These are phyloP conservation scores for Abramis brama DNA, from an alignment of 2,113 vertebrate species.

Conservation along the genomic window DNA sequence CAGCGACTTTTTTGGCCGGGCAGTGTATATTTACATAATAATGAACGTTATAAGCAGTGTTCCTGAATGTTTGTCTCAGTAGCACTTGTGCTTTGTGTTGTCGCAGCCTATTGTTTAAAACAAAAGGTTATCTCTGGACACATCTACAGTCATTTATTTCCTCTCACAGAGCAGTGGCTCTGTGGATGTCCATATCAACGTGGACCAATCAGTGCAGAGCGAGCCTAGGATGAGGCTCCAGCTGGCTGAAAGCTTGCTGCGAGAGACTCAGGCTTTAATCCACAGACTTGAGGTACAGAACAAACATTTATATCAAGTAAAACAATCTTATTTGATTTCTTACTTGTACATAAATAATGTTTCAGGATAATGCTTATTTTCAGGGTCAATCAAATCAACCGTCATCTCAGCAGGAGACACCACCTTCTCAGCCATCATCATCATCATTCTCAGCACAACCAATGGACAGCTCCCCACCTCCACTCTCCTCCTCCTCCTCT, in stretches of 20 bases:
- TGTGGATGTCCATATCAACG: constrained; percentile 89
- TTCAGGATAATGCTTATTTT: neutral
- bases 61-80: neutral
- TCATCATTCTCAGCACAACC: constrained; percentile 60
- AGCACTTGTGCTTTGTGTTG: neutral
- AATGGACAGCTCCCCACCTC: constrained; percentile 60
- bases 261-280: constrained; percentile 83
- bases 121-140: neutral
- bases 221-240: constrained; percentile 88
- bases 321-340: neutral
- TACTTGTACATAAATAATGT: neutral
- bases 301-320: constrained; percentile 17
- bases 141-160: neutral
- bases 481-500: constrained; percentile 60
- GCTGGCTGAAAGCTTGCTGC: constrained; percentile 87
- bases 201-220: constrained; percentile 86
- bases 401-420: constrained; percentile 64
- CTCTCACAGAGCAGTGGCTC: constrained; percentile 79
- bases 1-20: too few species aligned
- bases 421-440: constrained; percentile 42
- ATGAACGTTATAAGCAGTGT: neutral
- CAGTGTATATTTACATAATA: neutral
- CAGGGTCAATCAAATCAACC: constrained; percentile 66
- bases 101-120: constrained; percentile 18
- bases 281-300: constrained; percentile 82